phyloP scores from a whole-genome alignment of 2,888 invertebrate species.

The Drosophila trichaetosa region DNA sequence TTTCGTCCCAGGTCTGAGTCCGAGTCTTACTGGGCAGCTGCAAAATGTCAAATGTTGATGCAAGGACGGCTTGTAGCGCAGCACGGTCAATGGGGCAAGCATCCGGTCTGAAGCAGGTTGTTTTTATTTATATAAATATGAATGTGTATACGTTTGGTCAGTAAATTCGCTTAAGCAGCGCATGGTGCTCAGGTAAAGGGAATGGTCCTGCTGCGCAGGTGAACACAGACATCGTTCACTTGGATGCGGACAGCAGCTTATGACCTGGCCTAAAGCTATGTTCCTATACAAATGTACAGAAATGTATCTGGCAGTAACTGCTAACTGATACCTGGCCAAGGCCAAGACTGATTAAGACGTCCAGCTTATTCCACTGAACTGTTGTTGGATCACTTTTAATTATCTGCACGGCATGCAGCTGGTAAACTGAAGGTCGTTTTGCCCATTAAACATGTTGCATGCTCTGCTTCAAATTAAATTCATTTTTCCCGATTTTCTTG shows the following conservation, averaged over 20 bases:
- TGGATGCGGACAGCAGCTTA: slow-evolving; percentile 22
- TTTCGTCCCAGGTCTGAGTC: background rate
- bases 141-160: slow-evolving; percentile 5
- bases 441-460: background rate
- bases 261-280: slow-evolving; percentile 28
- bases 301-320: background rate
- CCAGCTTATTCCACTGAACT: slow-evolving; percentile 10
- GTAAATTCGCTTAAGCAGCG: slow-evolving; percentile 21
- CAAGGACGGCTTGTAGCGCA: slow-evolving; percentile 56
- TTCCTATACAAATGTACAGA: slow-evolving; percentile 18
- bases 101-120: background rate
- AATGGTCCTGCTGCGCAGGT: slow-evolving; percentile 1
- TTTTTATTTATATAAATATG: background rate
- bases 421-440: background rate
- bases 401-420: slow-evolving; percentile 1
- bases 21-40: slow-evolving; percentile 40
- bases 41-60: slow-evolving; percentile 65
- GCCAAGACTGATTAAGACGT: slow-evolving; percentile 40
- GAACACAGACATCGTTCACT: slow-evolving; percentile 2
- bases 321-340: slow-evolving; percentile 7
- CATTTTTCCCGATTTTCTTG: slow-evolving; percentile 10
- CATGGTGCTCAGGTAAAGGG: slow-evolving; percentile 17
- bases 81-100: slow-evolving; percentile 37
- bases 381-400: slow-evolving; percentile 12
- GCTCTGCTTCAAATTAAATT: slow-evolving; percentile 5